phyloP scores from a whole-genome alignment of 2,113 vertebrate genomes.

The Serilophus lunatus region DNA sequence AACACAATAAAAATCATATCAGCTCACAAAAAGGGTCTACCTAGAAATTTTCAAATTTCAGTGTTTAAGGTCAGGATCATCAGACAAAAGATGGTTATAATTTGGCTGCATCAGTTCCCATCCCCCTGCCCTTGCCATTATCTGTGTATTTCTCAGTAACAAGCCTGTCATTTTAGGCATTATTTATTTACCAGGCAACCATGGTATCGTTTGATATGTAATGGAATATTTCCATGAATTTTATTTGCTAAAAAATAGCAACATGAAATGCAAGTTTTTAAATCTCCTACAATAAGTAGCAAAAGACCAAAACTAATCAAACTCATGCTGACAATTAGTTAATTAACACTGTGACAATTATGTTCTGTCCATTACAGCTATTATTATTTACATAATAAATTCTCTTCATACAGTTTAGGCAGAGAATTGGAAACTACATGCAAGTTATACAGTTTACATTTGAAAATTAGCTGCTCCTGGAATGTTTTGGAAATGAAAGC shows the following conservation, averaged over 20 bases:
- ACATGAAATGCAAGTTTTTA: neutral
- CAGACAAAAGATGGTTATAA: neutral
- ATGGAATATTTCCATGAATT: slow-evolving; percentile 9
- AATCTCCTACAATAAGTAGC: neutral
- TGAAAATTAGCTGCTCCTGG: neutral
- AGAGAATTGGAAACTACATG: neutral
- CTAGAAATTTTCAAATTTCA: neutral
- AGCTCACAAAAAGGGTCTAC: neutral
- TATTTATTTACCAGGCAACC: slow-evolving; percentile 39
- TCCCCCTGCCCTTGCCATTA: neutral
- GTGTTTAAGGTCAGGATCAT: neutral
- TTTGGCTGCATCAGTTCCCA: neutral
- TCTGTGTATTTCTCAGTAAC: neutral
- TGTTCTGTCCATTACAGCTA: neutral
- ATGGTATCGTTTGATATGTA: neutral
- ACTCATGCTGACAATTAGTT: neutral
- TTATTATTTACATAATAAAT: slow-evolving; percentile 9
- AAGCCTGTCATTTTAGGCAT: slow-evolving; percentile 15
- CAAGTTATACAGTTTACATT: neutral
- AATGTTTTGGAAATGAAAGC: neutral
- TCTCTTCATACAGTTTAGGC: neutral
- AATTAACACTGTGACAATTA: neutral
- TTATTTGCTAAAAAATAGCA: slow-evolving; percentile 17
- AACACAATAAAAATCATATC: neutral
- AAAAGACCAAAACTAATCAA: neutral